Conservation (phyloP, 2,797 vertebrate species). For the Podargus strigoides region DNA sequence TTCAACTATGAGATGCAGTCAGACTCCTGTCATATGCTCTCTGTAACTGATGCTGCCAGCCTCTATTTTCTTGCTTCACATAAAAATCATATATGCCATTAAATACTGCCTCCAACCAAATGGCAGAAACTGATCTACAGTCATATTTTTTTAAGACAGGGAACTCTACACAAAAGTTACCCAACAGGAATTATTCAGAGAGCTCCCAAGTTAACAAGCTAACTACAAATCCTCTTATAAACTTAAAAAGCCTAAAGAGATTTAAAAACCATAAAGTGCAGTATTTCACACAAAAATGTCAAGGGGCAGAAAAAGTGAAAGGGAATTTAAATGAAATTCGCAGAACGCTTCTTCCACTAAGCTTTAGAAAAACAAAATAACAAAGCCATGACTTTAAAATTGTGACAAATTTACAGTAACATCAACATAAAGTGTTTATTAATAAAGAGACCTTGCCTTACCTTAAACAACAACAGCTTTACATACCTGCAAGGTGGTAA, state of each 20-base stretch:
- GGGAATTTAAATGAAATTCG: neutral
- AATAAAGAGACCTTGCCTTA: neutral
- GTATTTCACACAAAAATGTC: neutral
- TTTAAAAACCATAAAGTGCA: neutral
- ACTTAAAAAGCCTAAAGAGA: neutral
- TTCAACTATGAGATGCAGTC: neutral
- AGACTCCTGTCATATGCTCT: neutral
- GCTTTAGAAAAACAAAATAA: no score
- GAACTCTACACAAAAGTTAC: neutral
- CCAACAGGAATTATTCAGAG: neutral
- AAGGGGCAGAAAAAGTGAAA: accelerated
- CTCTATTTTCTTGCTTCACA: neutral
- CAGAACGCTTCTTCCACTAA: neutral
- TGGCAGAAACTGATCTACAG: neutral
- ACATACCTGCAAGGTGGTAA: constrained; percentile 83
- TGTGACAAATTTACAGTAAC: neutral
- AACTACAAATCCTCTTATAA: neutral
- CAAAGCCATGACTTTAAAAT: accelerated
- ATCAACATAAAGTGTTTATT: neutral
- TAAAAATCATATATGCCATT: neutral
- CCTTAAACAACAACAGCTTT: neutral
- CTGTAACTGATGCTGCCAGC: neutral
- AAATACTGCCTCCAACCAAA: neutral
- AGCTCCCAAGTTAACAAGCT: neutral
- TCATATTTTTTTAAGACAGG: accelerated